Evolutionary conservation across 2,888 invertebrate species (phyloP), one percentile per base, ranked within the genome.

Genomic region (Brachypterus glaber): DNA sequence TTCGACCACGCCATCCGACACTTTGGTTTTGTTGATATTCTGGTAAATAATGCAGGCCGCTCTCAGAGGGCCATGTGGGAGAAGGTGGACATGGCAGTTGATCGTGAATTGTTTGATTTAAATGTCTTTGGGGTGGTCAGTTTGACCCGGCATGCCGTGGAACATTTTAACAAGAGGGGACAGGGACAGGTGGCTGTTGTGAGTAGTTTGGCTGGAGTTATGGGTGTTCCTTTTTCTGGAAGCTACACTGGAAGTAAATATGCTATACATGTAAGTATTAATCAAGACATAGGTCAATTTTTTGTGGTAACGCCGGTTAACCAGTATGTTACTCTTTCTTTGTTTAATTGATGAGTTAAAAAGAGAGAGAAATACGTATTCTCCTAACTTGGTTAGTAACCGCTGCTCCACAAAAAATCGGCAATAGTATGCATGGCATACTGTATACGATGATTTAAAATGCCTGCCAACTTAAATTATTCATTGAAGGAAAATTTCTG

Each of bases 21-120:
- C 55, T 87, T 84, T 59, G 82, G 78, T 30, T 60, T 75, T 67
- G 62, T 89, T 27, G 84, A 89, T 57, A 73, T 88, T 39, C 66
- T 89, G 24, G 74, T 89, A 0, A 85, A 83, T 57, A 89, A 89
- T 66, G 87, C 87, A 1, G 88, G 87, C 0, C 66, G 85, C 37
- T 82, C 83, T 4, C 88, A 89, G 59, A 68, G 87, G 44, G 82
- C 82, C 1, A 51, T 60, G 13, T 87, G 82, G 79, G 77, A 79
- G 43, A 68, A 77, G 1, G 83, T 81, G 30, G 75, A 80, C 1
- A 44, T 82, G 1, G 61, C 68, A 27, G 86, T 89, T 0, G 88
- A 90, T 59, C 69, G 69, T 30, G 73, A 82, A 41, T 66, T 87
- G 51, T 82, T 89, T 55, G 78, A 86, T 21, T 58, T 88, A 37